These are phyloP conservation scores for Ladona fulva DNA, from an alignment of 1,140 invertebrate genomes.

Conservation along the genomic window DNA sequence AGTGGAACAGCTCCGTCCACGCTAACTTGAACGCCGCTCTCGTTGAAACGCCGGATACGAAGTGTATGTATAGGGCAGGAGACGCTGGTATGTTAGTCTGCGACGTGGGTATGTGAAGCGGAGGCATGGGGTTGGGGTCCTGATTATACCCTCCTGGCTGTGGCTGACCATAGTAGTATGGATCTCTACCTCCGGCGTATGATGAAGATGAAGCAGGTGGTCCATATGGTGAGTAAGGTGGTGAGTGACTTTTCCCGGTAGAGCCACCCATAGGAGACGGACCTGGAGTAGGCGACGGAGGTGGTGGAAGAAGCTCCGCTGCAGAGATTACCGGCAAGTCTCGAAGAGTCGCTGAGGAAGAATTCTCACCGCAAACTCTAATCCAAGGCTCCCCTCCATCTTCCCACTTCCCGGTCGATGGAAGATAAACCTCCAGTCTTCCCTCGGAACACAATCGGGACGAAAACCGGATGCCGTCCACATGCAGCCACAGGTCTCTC, in stretches of 20 bases:
- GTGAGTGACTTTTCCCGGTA: not conserved
- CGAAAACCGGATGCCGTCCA: conserved; percentile 76
- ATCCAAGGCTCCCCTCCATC: conserved; percentile 56
- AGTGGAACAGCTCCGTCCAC: conserved; percentile 81
- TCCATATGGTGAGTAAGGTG: not conserved
- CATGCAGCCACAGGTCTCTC: conserved; percentile 73
- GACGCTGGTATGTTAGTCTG: conserved; percentile 29
- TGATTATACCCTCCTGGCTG: not conserved
- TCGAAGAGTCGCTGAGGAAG: conserved; percentile 51
- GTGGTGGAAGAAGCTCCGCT: conserved; percentile 49
- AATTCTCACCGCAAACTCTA: conserved; percentile 72
- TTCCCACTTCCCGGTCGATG: conserved; percentile 31
- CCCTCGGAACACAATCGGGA: conserved; percentile 71
- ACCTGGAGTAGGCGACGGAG: conserved; percentile 40
- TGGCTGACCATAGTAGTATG: not conserved
- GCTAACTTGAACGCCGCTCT: conserved; percentile 74
- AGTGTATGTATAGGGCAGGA: conserved; percentile 53
- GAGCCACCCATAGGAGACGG: conserved; percentile 46
- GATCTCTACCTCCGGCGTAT: not conserved
- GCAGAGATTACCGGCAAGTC: conserved; percentile 68
- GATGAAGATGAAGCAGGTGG: not conserved
- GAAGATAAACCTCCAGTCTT: conserved; percentile 68
- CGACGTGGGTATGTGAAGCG: not conserved
- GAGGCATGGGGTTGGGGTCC: not conserved
- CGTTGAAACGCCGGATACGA: conserved; percentile 62